Evolutionary conservation across 2,888 invertebrate genomes (phyloP).

Genomic region (Leistus spinibarbis): DNA sequence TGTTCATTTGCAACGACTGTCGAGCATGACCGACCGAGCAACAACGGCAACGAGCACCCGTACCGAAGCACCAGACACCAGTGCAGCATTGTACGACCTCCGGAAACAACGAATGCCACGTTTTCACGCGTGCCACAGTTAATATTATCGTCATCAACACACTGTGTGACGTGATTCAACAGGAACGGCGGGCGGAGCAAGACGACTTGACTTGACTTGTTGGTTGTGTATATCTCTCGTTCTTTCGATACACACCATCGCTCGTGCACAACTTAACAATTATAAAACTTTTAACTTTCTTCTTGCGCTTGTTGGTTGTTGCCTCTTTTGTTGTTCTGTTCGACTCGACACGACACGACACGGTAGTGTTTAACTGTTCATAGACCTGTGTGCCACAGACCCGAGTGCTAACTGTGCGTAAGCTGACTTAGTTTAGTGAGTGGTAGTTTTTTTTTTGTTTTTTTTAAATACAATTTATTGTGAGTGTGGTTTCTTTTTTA

Average conservation of each 20-base stretch:
- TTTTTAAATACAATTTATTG: neutral
- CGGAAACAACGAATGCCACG: slow-evolving; percentile 4
- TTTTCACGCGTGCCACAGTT: neutral
- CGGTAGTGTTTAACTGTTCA: neutral
- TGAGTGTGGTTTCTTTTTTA: neutral
- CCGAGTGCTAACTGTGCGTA: neutral
- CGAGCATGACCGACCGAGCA: neutral
- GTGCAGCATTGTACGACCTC: neutral
- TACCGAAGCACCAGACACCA: no score
- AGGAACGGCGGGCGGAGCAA: neutral
- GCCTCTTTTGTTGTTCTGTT: neutral
- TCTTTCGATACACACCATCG: neutral
- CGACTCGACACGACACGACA: no score
- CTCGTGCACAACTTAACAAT: neutral
- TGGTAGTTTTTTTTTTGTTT: neutral
- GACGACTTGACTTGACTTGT: neutral
- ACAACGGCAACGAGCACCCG: neutral
- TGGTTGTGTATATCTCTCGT: neutral
- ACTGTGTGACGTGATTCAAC: neutral
- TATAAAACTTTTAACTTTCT: neutral
- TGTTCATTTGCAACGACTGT: neutral
- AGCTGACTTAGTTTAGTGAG: neutral
- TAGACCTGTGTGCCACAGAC: neutral
- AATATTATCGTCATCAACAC: neutral
- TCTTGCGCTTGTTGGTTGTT: neutral